Evolutionary conservation across 2,797 vertebrate genomes (phyloP).

Genomic region (Margarornis squamiger): DNA sequence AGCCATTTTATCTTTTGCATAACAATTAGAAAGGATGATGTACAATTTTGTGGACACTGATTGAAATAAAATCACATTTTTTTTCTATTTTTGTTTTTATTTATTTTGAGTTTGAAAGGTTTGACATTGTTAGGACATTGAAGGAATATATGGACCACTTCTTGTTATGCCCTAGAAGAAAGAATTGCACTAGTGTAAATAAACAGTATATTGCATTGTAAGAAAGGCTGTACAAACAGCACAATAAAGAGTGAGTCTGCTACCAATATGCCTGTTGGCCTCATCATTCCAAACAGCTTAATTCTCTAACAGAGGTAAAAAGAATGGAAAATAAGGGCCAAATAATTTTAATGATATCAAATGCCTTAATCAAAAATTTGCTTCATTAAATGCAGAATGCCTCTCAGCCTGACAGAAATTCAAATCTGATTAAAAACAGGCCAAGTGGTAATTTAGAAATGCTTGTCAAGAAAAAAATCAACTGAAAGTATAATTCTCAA

Average conservation of each 20-base stretch:
- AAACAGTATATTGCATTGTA: neutral
- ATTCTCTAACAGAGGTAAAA: constrained; percentile 7
- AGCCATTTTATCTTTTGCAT: neutral
- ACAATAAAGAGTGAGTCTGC: neutral
- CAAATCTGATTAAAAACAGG: constrained; percentile 54
- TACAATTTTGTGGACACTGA: neutral
- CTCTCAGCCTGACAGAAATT: constrained; percentile 52
- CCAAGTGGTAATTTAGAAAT: constrained; percentile 59
- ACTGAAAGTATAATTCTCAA: constrained; percentile 38
- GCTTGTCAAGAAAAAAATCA: constrained; percentile 56
- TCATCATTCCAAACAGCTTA: constrained; percentile 4
- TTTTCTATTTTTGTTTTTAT: neutral
- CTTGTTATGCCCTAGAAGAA: neutral
- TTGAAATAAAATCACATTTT: neutral
- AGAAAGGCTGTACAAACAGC: neutral
- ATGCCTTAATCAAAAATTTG: constrained; percentile 52
- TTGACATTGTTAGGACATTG: neutral
- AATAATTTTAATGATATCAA: constrained; percentile 22
- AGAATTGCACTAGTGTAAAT: neutral
- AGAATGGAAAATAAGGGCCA: neutral
- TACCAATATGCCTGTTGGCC: neutral
- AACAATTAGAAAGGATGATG: neutral
- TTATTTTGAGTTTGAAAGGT: neutral
- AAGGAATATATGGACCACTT: neutral
- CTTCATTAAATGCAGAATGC: constrained; percentile 53